Evolutionary conservation across 2,888 invertebrate genomes (phyloP).

Genomic region (Aphrophora alni): DNA sequence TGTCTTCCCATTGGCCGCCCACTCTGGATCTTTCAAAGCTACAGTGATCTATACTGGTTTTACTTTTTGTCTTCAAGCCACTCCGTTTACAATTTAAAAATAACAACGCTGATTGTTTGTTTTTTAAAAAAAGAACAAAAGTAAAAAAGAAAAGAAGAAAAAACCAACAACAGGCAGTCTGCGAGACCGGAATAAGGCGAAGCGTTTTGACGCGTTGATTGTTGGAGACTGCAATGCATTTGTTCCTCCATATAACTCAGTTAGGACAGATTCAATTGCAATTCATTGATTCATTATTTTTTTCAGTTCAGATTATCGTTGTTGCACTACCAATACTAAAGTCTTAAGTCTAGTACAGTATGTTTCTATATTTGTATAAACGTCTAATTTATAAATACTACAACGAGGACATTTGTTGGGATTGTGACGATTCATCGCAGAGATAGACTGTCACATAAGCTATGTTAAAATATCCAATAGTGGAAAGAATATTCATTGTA

Average conservation of each 20-base stretch:
- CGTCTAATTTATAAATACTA: too few relatives aligned
- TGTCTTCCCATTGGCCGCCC: background rate
- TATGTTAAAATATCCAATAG: too few relatives aligned
- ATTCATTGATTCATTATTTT: too few relatives aligned
- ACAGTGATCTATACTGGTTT: background rate
- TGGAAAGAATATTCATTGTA: too few relatives aligned
- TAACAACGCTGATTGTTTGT: slow-evolving; percentile 36
- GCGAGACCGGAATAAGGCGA: background rate
- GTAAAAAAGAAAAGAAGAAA: background rate
- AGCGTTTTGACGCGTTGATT: background rate
- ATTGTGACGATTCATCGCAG: too few relatives aligned
- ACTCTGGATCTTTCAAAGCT: background rate
- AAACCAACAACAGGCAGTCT: background rate
- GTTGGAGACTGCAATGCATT: background rate
- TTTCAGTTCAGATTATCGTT: too few relatives aligned
- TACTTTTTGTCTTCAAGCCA: slow-evolving; percentile 26
- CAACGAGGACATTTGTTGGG: too few relatives aligned
- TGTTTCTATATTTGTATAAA: too few relatives aligned
- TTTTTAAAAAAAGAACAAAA: too few relatives aligned
- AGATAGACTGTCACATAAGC: too few relatives aligned
- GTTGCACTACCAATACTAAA: too few relatives aligned
- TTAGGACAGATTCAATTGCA: background rate
- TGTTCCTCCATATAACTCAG: background rate
- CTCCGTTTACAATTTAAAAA: slow-evolving; percentile 34
- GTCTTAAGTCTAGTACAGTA: too few relatives aligned